Evolutionary conservation across 2,888 invertebrate species (phyloP).

Genomic region (Cataglyphis altisquamis): DNA sequence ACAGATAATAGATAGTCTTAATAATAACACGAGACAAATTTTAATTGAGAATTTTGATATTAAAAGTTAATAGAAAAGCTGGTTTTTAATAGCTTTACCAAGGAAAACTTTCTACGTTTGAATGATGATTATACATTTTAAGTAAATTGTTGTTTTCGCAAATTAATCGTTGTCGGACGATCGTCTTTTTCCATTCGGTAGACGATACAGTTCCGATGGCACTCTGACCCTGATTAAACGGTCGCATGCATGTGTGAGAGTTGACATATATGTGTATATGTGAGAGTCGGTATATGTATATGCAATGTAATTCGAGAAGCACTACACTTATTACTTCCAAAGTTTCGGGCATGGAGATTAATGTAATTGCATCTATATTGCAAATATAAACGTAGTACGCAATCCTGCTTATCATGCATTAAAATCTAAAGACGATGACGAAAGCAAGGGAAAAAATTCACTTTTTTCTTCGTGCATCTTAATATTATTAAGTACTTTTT

Average conservation of each 20-base stretch:
- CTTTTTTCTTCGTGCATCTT: conserved; percentile 5
- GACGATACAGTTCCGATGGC: conserved; percentile 71
- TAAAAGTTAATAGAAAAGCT: not conserved
- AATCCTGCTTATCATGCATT: conserved; percentile 27
- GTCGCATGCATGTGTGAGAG: not conserved
- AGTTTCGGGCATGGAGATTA: not conserved
- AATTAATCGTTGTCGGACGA: not conserved
- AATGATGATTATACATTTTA: not conserved
- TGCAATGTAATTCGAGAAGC: not conserved
- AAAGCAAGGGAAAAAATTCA: not conserved
- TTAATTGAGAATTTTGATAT: not conserved
- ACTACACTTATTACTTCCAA: conserved; percentile 10
- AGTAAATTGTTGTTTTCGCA: conserved; percentile 1
- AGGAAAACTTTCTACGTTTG: not conserved
- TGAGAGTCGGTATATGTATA: not conserved
- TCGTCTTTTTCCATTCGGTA: conserved; percentile 31
- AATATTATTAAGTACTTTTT: conserved; percentile 1
- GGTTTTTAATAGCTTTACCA: not conserved
- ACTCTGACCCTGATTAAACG: conserved; percentile 72
- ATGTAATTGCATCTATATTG: not conserved
- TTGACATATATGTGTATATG: not conserved
- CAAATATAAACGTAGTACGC: not conserved
- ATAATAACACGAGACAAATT: not conserved
- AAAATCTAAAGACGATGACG: not conserved
- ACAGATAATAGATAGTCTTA: not conserved